Evolutionary conservation across 2,888 invertebrate species (phyloP), one percentile per base, ranked within the genome.

Genomic region (Hypselothyrea guttata): DNA sequence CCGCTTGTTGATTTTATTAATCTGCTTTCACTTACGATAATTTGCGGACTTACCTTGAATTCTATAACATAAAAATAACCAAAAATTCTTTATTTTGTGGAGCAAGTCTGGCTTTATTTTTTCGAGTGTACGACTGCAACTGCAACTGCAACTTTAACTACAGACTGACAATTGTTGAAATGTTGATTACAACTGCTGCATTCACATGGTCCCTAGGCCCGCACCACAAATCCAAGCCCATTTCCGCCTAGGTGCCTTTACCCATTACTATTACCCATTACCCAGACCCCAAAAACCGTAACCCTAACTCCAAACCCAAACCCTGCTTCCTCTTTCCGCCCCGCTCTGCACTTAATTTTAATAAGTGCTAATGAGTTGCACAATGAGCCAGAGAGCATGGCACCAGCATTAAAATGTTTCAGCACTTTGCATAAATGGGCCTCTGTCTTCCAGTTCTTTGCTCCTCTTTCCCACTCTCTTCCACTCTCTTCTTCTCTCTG

Each of bases 351-450:
- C 75, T 87, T 83, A 71, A 71, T 67, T 86, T 87, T 87, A 87
- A 87, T 86, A 87, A 86, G 87, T 87, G 87, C 83, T 87, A 87
- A 87, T 87, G 87, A 87, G 87, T 87, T 87, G 75, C 75, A 67
- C 71, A 75, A 73, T 70, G 55, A 48, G 54, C 38, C 51, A 34
- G 41, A 64, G 57, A 53, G 38, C 33, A 33, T 31, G 52, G 35
- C 48, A 42, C 46, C 72, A 54, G 62, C 72, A 62, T 56, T 55
- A 16, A 63, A 56, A 63, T 56, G 62, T 52, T 35, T 51, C 33
- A 64, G 57, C 66, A 75, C 71, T 71, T 72, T 71, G 62, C 79
- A 79, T 83, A 79, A 79, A 76, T 45, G 47, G 31, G 22, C 3
- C 22, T 22, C 22, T 22, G 2, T 22, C 22, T 22, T 22, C 22